Percentiles rank a stretch among this genome's conserved stretches.
Evolutionary conservation across 2,113 vertebrate species (phyloP).

Genomic region (Menidia beryllina): DNA sequence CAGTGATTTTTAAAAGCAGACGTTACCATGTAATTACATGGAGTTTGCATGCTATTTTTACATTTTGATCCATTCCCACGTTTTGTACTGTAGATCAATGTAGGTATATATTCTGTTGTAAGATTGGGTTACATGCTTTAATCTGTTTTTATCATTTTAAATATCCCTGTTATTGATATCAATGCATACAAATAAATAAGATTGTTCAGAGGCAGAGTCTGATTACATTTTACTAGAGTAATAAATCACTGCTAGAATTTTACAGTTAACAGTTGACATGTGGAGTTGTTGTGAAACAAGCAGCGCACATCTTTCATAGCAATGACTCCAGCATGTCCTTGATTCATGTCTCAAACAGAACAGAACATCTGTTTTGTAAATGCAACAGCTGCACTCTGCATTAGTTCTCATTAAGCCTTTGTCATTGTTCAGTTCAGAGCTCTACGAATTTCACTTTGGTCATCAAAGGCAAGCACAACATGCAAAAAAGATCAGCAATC

Average conservation of each 20-base stretch:
- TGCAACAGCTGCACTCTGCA: constrained; percentile 21
- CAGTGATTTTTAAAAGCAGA: too few species aligned
- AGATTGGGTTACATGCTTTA: not conserved
- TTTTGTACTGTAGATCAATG: not conserved
- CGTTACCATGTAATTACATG: not conserved
- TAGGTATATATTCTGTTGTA: not conserved
- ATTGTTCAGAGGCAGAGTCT: constrained; percentile 5
- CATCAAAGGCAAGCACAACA: not conserved
- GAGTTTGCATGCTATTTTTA: not conserved
- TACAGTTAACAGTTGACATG: constrained; percentile 4
- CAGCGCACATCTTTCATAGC: constrained; percentile 8
- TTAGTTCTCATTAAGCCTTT: constrained; percentile 28
- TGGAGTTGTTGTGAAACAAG: constrained; percentile 14
- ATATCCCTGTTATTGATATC: not conserved
- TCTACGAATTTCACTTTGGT: not conserved
- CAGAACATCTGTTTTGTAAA: constrained; percentile 11
- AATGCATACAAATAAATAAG: not conserved
- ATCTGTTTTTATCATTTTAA: not conserved
- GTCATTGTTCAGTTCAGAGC: constrained; percentile 22
- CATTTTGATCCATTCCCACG: not conserved
- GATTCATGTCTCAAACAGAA: constrained; percentile 5
- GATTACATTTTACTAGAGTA: not conserved
- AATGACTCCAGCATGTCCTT: not conserved
- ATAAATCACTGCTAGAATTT: not conserved
- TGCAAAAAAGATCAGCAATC: constrained; percentile 3